Percentiles rank a stretch among this genome's conserved stretches.
These are phyloP conservation scores for Notodonta ziczac DNA, from an alignment of 2,888 invertebrate genomes.

Conservation along the genomic window DNA sequence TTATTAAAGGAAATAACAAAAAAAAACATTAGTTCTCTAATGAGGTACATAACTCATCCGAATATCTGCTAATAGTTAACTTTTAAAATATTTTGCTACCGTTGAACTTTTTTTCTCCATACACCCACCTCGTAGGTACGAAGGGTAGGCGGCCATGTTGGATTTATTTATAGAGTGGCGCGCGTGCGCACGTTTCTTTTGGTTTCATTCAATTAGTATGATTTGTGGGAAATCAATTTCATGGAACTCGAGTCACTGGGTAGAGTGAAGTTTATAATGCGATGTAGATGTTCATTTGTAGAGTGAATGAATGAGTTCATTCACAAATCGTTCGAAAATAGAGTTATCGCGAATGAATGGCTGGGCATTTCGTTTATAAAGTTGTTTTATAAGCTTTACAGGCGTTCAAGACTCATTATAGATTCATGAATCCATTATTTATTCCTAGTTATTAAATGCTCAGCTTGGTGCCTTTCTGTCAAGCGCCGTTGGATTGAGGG, in stretches of 20 bases:
- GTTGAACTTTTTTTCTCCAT: conserved; percentile 50
- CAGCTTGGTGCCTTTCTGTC: no score
- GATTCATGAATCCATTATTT: no score
- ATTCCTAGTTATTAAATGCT: no score
- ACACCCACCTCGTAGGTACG: conserved; percentile 43
- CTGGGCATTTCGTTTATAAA: no score
- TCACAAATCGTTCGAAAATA: not conserved
- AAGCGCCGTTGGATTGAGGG: no score
- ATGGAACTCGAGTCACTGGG: conserved; percentile 23
- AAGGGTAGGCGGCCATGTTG: conserved; percentile 64
- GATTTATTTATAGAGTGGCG: conserved; percentile 66
- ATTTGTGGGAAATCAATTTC: conserved; percentile 57
- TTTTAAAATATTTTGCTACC: conserved; percentile 33
- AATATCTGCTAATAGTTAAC: conserved; percentile 59
- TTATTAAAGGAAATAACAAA: not conserved
- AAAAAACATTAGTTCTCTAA: not conserved
- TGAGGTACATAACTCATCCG: conserved; percentile 21
- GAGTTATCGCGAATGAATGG: not conserved
- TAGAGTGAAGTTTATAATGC: conserved; percentile 1
- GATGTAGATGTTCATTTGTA: not conserved
- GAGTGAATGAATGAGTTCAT: not conserved
- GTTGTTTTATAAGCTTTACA: no score
- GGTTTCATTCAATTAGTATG: conserved; percentile 74
- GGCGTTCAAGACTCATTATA: no score
- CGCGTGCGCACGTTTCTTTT: conserved; percentile 58